Conservation (phyloP, 2,888 invertebrate genomes). For the Ophion costatus region DNA sequence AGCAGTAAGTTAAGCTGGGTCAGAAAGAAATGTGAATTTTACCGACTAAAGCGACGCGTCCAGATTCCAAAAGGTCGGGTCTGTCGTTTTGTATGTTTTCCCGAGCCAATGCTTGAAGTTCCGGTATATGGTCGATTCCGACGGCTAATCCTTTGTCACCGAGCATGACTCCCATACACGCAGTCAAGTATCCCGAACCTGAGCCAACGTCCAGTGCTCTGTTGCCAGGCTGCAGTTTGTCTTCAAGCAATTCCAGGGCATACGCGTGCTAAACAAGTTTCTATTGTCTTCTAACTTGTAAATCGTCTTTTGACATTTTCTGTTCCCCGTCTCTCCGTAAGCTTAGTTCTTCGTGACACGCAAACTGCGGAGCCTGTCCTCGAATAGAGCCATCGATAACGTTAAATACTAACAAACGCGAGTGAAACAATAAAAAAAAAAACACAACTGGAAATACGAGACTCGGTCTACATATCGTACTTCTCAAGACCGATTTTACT, state of each 20-base stretch:
- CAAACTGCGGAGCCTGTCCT: neutral
- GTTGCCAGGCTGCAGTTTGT: conserved; percentile 90
- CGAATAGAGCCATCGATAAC: neutral
- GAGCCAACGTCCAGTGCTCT: conserved; percentile 96
- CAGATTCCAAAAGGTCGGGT: conserved; percentile 88
- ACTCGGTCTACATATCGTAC: neutral
- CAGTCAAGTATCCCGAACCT: conserved; percentile 96
- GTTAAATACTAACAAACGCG: neutral
- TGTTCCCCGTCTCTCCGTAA: conserved; percentile 29
- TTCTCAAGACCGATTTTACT: too few relatives aligned
- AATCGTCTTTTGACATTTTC: conserved; percentile 46
- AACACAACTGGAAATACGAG: neutral
- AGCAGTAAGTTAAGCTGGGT: neutral
- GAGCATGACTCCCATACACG: conserved; percentile 95
- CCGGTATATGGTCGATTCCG: conserved; percentile 96
- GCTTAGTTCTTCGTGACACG: neutral
- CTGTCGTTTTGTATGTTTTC: conserved; percentile 91
- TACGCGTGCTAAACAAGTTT: conserved; percentile 90
- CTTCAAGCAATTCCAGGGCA: conserved; percentile 93
- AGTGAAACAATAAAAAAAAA: neutral
- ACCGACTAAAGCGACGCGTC: conserved; percentile 90
- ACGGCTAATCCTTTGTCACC: conserved; percentile 89
- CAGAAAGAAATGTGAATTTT: conserved; percentile 67
- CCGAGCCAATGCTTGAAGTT: conserved; percentile 90
- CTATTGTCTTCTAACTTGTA: conserved; percentile 68